Conservation (phyloP, 2,113 vertebrate genomes). For the Ia io region DNA sequence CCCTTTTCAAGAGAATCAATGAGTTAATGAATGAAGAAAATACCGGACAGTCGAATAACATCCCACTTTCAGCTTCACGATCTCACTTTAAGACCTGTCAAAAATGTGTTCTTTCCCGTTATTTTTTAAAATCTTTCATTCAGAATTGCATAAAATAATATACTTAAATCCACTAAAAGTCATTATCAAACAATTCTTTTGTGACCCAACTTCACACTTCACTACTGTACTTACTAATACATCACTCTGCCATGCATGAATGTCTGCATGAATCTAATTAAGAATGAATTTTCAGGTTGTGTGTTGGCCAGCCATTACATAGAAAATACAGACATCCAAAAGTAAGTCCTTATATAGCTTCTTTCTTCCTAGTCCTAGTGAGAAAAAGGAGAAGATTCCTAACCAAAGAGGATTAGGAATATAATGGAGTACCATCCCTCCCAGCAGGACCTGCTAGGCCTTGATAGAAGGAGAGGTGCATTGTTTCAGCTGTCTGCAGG, state of each 20-base stretch:
- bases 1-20: not conserved
- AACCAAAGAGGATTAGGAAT: not conserved
- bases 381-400: not conserved
- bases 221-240: not conserved
- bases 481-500: not conserved
- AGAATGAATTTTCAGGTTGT: not conserved
- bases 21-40: not conserved
- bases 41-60: not conserved
- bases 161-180: not conserved
- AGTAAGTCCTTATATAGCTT: not conserved
- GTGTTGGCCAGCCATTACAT: not conserved
- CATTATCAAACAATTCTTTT: not conserved
- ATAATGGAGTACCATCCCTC: not conserved
- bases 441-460: not conserved
- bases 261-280: not conserved
- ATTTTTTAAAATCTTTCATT: not conserved
- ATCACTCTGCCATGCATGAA: not conserved
- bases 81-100: not conserved
- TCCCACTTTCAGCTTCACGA: not conserved
- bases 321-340: not conserved
- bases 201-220: not conserved
- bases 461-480: not conserved
- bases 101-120: not conserved
- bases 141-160: not conserved
- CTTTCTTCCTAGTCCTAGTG: not conserved